Evolutionary conservation across 1,140 invertebrate genomes (phyloP).

Genomic region (Orussus abietinus): DNA sequence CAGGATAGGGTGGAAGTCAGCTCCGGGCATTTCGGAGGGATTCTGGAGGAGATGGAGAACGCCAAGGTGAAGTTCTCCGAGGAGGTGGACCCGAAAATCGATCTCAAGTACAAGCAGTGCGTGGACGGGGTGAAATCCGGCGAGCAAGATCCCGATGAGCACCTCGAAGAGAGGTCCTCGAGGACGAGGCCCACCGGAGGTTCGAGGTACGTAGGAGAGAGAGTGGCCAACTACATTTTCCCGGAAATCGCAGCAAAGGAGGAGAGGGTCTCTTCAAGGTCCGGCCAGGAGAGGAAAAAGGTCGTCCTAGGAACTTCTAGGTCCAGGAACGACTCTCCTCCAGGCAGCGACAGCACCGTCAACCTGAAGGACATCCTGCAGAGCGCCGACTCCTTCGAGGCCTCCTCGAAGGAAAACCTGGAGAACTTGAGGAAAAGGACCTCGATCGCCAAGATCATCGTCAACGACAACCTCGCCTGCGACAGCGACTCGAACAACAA

Average conservation of each 20-base stretch:
- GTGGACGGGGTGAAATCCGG: constrained; percentile 33
- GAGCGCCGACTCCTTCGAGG: constrained; percentile 32
- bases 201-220: too few relatives aligned
- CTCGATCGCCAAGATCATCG: constrained; percentile 41
- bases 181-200: neutral
- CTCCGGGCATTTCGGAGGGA: too few relatives aligned
- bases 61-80: too few relatives aligned
- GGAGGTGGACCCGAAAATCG: constrained; percentile 36
- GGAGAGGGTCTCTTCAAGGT: neutral
- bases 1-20: too few relatives aligned
- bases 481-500: constrained; percentile 30
- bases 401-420: constrained; percentile 37
- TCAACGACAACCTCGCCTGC: constrained; percentile 35
- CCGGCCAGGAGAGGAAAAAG: neutral
- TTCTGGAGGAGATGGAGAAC: too few relatives aligned
- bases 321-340: too few relatives aligned
- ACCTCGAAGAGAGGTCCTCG: neutral
- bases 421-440: constrained; percentile 45
- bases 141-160: constrained; percentile 1
- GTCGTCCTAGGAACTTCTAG: constrained; percentile 31
- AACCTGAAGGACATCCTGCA: constrained; percentile 33
- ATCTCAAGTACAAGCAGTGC: constrained; percentile 48
- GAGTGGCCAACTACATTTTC: constrained; percentile 34
- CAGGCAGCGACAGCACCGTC: too few relatives aligned
- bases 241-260: constrained; percentile 16